A percentile compares a stretch with the other conserved stretches of the same genome.
phyloP scores from a whole-genome alignment of 2,888 invertebrate species.

The Noctua janthe region DNA sequence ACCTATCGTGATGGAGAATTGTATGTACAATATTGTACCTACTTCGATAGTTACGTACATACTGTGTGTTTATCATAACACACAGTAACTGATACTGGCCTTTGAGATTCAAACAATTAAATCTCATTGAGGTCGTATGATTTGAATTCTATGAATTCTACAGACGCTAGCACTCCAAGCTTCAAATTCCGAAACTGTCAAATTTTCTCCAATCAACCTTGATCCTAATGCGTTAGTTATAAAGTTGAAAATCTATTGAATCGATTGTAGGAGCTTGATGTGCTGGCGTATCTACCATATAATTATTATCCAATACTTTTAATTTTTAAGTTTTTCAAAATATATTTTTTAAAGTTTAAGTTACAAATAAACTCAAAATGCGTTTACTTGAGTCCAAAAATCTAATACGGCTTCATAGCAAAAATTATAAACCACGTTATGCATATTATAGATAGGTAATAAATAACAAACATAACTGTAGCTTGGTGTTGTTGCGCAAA shows the following conservation, averaged over 20 bases:
- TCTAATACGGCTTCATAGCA: neutral
- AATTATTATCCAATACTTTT: too few species aligned
- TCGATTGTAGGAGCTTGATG: too few species aligned
- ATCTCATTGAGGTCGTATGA: conserved; percentile 1
- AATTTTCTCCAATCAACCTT: too few species aligned
- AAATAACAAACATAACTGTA: neutral
- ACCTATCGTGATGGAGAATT: conserved; percentile 26
- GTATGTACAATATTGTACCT: neutral
- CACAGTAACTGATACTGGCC: neutral
- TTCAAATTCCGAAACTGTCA: too few species aligned
- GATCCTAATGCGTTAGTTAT: too few species aligned
- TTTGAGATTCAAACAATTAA: conserved; percentile 17
- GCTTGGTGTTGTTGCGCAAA: neutral
- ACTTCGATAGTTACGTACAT: neutral
- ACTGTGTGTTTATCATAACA: neutral
- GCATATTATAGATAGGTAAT: neutral
- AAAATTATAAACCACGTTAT: neutral
- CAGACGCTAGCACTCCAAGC: too few species aligned
- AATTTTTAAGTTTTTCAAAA: neutral
- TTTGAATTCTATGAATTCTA: neutral
- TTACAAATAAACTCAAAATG: neutral
- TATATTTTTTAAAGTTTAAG: neutral
- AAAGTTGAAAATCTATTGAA: too few species aligned
- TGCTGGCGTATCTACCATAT: too few species aligned
- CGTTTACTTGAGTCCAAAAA: neutral